Evolutionary conservation across 2,113 vertebrate genomes (phyloP).

Genomic region (Ginglymostoma cirratum): DNA sequence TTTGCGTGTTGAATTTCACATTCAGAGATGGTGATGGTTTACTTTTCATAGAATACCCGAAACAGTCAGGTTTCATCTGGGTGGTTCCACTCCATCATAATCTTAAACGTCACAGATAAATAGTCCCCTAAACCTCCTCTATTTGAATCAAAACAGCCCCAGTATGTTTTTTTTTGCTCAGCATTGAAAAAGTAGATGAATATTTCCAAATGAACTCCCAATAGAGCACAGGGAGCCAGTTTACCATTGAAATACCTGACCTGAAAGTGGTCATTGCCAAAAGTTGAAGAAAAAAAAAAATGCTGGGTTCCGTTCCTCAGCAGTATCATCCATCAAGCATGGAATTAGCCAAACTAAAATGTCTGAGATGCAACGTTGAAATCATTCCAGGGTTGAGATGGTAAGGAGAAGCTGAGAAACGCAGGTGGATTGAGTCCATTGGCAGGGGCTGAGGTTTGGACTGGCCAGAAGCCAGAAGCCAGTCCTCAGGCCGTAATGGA

Average conservation of each 20-base stretch:
- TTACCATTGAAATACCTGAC: neutral
- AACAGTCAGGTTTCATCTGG: neutral
- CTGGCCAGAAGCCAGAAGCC: neutral
- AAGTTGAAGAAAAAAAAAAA: neutral
- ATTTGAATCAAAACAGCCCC: neutral
- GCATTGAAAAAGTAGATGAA: neutral
- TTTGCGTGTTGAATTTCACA: neutral
- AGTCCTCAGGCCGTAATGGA: neutral
- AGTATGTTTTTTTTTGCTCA: neutral
- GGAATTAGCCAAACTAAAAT: neutral
- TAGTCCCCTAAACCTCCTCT: neutral
- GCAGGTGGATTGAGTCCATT: conserved; percentile 8
- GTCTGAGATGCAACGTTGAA: neutral
- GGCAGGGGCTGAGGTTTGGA: conserved; percentile 4
- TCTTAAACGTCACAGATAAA: neutral
- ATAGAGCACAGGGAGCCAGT: neutral
- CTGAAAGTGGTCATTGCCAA: neutral
- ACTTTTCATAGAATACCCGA: neutral
- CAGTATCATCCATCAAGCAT: neutral
- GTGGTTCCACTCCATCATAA: neutral
- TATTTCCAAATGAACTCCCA: neutral
- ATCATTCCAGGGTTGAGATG: neutral
- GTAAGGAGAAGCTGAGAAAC: neutral
- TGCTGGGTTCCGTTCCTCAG: neutral
- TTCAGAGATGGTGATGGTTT: neutral